These are phyloP conservation scores for Agrochola lychnidis DNA, from an alignment of 2,888 invertebrate genomes.

Conservation along the genomic window DNA sequence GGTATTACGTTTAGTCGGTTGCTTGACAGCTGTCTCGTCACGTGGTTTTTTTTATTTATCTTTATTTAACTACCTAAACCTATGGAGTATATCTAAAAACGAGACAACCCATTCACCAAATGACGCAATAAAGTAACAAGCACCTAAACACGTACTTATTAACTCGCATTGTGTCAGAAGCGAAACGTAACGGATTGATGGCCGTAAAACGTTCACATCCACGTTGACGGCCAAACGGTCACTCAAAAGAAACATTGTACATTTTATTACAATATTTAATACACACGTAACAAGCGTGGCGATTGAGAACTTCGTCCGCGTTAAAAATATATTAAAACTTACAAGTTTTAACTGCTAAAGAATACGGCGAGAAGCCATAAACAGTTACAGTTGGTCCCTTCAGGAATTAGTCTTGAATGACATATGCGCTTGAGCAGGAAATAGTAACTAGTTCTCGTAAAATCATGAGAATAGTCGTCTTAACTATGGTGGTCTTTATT, in stretches of 20 bases:
- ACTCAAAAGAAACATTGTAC: constrained; percentile 67
- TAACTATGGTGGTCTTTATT: constrained; percentile 43
- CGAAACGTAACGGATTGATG: constrained; percentile 54
- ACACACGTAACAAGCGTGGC: constrained; percentile 57
- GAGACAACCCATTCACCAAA: constrained; percentile 16
- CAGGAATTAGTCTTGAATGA: constrained; percentile 73
- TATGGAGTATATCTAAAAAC: too few species aligned
- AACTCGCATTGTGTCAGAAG: constrained; percentile 42
- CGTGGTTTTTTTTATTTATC: too few species aligned
- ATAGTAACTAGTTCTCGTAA: constrained; percentile 54
- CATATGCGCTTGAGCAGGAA: constrained; percentile 70
- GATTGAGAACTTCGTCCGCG: constrained; percentile 54
- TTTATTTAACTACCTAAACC: too few species aligned
- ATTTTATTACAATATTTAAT: constrained; percentile 64
- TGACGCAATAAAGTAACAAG: constrained; percentile 25
- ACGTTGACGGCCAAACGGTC: constrained; percentile 32
- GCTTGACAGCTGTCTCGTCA: too few species aligned
- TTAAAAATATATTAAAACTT: constrained; percentile 59
- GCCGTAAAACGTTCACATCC: constrained; percentile 43
- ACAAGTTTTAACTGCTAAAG: constrained; percentile 60
- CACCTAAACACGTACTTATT: constrained; percentile 51
- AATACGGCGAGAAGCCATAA: constrained; percentile 72
- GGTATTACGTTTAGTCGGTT: too few species aligned
- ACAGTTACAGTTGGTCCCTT: constrained; percentile 55
- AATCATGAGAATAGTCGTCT: constrained; percentile 56